Percentiles rank a stretch among this genome's conserved stretches.
These are phyloP conservation scores for Idaea aversata DNA, from an alignment of 2,888 invertebrate genomes.

Conservation along the genomic window DNA sequence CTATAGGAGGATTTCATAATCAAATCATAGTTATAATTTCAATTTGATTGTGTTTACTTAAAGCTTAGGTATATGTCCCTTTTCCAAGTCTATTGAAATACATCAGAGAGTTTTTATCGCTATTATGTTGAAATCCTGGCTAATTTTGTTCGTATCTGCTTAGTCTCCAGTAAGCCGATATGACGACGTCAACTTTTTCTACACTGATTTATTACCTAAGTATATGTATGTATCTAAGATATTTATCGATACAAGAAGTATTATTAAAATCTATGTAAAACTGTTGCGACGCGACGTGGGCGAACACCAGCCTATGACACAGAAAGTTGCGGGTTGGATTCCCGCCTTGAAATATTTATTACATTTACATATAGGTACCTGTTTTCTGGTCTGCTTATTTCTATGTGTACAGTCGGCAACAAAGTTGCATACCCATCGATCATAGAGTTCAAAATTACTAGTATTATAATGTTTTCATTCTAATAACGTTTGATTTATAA, in stretches of 20 bases:
- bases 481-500: too few species aligned
- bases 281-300: too few species aligned
- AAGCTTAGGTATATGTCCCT: neutral
- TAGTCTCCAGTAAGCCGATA: constrained; percentile 50
- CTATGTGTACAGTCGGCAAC: too few species aligned
- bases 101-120: constrained; percentile 26
- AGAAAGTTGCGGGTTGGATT: too few species aligned
- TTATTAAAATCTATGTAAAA: neutral
- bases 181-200: constrained; percentile 34
- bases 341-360: too few species aligned
- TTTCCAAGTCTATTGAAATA: constrained; percentile 1
- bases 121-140: constrained; percentile 30
- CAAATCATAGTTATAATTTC: neutral
- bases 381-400: too few species aligned
- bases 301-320: too few species aligned
- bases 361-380: too few species aligned
- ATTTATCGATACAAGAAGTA: neutral
- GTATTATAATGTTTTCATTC: too few species aligned
- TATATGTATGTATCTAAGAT: neutral
- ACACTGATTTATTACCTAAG: constrained; percentile 3
- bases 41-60: neutral
- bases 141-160: constrained; percentile 40
- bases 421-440: too few species aligned
- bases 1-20: too few species aligned
- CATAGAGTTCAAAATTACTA: too few species aligned